These are phyloP conservation scores for Himalopsyche kuldschensis DNA, from an alignment of 2,888 invertebrate species.

Conservation along the genomic window DNA sequence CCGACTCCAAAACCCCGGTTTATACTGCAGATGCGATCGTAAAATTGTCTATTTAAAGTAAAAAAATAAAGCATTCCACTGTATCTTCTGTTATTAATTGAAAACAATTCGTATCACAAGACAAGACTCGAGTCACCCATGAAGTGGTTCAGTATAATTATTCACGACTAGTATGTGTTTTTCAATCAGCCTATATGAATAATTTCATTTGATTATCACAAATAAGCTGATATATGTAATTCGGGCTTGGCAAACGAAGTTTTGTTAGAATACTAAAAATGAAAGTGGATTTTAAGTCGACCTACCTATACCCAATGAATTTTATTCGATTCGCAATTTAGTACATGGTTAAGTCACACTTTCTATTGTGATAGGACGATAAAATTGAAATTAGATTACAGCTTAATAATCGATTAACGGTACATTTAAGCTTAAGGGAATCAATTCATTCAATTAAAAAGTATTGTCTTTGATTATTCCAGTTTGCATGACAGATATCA, in stretches of 20 bases:
- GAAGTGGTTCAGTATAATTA: too few species aligned
- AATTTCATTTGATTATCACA: neutral
- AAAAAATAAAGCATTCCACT: too few species aligned
- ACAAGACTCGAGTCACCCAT: too few species aligned
- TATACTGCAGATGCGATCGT: too few species aligned
- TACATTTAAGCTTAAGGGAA: neutral
- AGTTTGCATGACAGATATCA: too few species aligned
- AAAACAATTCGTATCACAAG: too few species aligned
- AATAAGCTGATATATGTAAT: neutral
- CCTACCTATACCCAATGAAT: neutral
- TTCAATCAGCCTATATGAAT: too few species aligned
- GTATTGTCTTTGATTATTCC: too few species aligned
- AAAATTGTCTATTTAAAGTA: too few species aligned
- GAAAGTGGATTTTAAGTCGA: neutral
- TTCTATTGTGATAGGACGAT: neutral
- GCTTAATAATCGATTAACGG: neutral
- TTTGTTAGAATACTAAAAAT: neutral
- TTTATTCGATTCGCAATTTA: neutral
- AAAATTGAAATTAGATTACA: neutral
- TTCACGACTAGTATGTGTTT: too few species aligned
- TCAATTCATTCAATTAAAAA: neutral
- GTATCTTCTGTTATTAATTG: too few species aligned
- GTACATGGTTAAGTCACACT: neutral
- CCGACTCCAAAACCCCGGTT: too few species aligned
- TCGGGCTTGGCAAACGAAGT: neutral